Base-by-base conservation (phyloP, 1,140 invertebrate genomes). In the Saxidomus purpurata region DNA sequence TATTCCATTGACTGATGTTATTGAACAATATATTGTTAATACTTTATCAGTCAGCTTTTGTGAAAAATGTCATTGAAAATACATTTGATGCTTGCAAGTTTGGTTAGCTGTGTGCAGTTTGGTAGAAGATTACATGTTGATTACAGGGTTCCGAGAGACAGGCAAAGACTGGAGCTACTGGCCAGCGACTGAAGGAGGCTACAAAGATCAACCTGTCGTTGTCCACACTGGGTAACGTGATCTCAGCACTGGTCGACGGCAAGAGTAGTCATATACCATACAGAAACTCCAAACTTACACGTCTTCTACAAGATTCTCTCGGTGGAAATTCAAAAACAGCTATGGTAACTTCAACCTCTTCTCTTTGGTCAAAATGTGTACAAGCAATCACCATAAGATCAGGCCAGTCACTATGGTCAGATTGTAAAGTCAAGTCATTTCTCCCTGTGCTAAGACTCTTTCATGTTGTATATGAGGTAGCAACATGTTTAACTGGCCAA, bases 201-300 rank as follows among this genome's bases (percentile, higher is more conserved):
- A 97, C 96, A 47, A 99, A 98, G 94, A 99, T 99, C 71, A 99
- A 99, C 96, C 97, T 99, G 93, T 98, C 98, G 1, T 96, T 99
- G 8, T 99, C 98, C 47, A 98, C 98, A 1, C 96, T 99, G 87
- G 98, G 98, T 40, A 99, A 99, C 96, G 99, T 99, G 15, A 99
- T 99, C 92, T 99, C 98, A n/a, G 98, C 99, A 0, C 96, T 99
- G 59, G 98, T 99, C 61, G 96, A 96, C 91, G 96, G 95, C 19
- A 96, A 96, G 90, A 95, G 95, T 89, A 95, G 97, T 71, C 96
- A 96, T 91, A 96, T 96, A 83, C 96, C 96, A 19, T 96, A 96
- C 92, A 91, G 96, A 80, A 96, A 96, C 89, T 96, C 95, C 47
- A 96, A 96, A 90, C 93, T 96, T 3, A 96, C 96, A 11, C 87